phyloP scores from a whole-genome alignment of 2,113 vertebrate species.

The Elephantulus edwardii region DNA sequence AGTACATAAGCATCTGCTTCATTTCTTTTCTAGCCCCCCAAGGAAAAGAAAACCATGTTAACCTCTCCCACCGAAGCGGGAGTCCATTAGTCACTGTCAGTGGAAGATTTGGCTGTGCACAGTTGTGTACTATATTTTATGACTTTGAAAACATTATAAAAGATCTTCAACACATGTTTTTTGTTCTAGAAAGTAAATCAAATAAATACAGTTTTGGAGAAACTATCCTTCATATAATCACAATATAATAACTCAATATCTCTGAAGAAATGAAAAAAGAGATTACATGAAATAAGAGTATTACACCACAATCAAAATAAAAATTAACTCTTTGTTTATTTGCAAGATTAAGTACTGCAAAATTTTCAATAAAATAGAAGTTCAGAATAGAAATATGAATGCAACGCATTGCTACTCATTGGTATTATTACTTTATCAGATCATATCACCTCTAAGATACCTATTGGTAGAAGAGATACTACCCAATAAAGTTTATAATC shows the following conservation, averaged over 20 bases:
- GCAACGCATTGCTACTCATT: not conserved
- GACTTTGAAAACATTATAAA: not conserved
- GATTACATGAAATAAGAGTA: not conserved
- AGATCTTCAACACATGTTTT: not conserved
- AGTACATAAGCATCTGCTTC: conserved; percentile 36
- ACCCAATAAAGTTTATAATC: not conserved
- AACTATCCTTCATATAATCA: not conserved
- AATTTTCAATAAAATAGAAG: not conserved
- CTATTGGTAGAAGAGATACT: no score
- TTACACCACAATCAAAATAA: not conserved
- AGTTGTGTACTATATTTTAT: not conserved
- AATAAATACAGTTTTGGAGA: not conserved
- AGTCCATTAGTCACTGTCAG: not conserved
- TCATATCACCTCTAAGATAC: not conserved
- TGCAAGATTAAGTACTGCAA: not conserved
- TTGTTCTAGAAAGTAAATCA: not conserved
- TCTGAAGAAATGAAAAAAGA: not conserved
- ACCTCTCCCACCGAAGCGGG: not conserved
- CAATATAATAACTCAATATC: not conserved
- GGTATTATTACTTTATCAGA: not conserved
- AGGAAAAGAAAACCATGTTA: not conserved
- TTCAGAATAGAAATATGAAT: not conserved
- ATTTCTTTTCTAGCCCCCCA: not conserved
- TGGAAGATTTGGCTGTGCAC: not conserved
- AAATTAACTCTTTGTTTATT: not conserved